These are phyloP conservation scores for Lepidurus couesii DNA, from an alignment of 1,140 invertebrate genomes.

Conservation along the genomic window DNA sequence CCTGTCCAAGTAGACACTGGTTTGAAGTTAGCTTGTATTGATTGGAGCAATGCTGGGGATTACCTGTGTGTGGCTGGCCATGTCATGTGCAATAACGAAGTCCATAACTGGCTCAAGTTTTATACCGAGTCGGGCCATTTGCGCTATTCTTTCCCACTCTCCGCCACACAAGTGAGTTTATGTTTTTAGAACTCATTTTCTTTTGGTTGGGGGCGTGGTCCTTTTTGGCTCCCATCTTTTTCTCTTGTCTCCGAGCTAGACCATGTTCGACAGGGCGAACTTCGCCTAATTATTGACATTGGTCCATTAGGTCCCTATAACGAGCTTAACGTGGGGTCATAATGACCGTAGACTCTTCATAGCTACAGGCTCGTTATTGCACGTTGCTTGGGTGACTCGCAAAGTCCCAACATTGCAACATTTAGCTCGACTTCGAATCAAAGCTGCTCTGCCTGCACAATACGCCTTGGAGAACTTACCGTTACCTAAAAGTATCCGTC, in stretches of 20 bases:
- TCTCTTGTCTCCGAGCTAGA: too few species aligned
- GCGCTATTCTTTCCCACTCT: conserved; percentile 67
- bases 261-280: too few species aligned
- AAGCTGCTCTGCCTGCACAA: conserved; percentile 52
- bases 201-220: background rate
- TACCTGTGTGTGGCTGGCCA: conserved; percentile 82
- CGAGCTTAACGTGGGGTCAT: conserved; percentile 94
- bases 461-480: conserved; percentile 41
- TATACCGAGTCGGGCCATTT: conserved; percentile 68
- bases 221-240: too few species aligned
- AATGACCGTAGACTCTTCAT: conserved; percentile 91
- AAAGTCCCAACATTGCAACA: conserved; percentile 83
- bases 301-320: conserved; percentile 64
- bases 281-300: background rate
- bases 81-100: conserved; percentile 33
- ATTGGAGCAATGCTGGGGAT: conserved; percentile 93
- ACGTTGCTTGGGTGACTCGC: conserved; percentile 82
- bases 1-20: conserved; percentile 77
- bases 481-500: conserved; percentile 27
- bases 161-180: conserved; percentile 59
- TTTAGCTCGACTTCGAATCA: conserved; percentile 69
- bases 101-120: conserved; percentile 65
- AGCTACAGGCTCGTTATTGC: conserved; percentile 72
- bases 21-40: conserved; percentile 67
- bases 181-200: background rate